Conservation (phyloP, 2,888 invertebrate species). For the Drosophila meridiana region DNA sequence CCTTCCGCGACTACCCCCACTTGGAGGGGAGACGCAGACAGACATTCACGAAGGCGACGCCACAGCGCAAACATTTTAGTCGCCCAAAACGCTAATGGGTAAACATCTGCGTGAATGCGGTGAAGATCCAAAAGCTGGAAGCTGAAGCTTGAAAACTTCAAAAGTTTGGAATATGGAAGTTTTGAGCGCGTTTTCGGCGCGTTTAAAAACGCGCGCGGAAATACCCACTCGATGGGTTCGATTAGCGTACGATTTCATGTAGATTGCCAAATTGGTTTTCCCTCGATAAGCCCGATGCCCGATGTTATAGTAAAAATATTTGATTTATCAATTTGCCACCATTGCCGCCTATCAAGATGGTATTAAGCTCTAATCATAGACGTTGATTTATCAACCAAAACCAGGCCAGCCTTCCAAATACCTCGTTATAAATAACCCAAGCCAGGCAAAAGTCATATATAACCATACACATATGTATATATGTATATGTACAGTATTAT, state of each 20-base stretch:
- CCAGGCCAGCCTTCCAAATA: slow-evolving; percentile 6
- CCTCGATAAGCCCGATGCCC: slow-evolving; percentile 36
- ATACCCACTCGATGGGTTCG: slow-evolving; percentile 55
- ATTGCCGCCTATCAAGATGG: slow-evolving; percentile 66
- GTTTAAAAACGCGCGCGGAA: slow-evolving; percentile 57
- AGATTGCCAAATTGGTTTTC: slow-evolving; percentile 46
- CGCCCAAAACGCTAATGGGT: slow-evolving; percentile 82
- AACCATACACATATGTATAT: slow-evolving; percentile 26
- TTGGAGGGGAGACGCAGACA: not conserved
- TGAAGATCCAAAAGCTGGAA: slow-evolving; percentile 61
- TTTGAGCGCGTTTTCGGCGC: slow-evolving; percentile 36
- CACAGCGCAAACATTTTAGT: slow-evolving; percentile 73
- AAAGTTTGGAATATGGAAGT: slow-evolving; percentile 9
- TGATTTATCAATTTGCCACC: slow-evolving; percentile 70
- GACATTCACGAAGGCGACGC: slow-evolving; percentile 40
- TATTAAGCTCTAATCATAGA: slow-evolving; percentile 75
- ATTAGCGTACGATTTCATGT: slow-evolving; percentile 49
- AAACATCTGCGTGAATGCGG: slow-evolving; percentile 71
- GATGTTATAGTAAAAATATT: slow-evolving; percentile 49
- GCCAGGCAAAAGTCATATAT: slow-evolving; percentile 42
- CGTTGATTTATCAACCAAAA: slow-evolving; percentile 68
- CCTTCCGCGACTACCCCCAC: not conserved
- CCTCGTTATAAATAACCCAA: slow-evolving; percentile 48
- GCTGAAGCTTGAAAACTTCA: slow-evolving; percentile 13
- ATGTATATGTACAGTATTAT: slow-evolving; percentile 49